Evolutionary conservation across 2,797 vertebrate genomes (phyloP).

Genomic region (Protonibea diacanthus): DNA sequence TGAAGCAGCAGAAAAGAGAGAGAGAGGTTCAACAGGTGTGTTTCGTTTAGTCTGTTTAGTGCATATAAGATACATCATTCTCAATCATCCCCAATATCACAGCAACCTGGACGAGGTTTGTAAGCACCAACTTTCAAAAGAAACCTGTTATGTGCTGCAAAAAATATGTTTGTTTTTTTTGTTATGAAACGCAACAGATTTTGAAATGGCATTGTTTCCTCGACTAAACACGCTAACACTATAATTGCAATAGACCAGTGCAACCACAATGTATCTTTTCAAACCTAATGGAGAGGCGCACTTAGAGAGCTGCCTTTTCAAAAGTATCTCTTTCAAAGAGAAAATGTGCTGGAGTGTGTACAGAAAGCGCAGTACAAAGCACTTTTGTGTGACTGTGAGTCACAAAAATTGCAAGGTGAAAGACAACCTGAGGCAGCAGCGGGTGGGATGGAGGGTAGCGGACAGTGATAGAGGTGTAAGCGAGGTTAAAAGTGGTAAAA

Average conservation of each 20-base stretch:
- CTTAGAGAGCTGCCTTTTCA: conserved; percentile 15
- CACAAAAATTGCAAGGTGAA: conserved; percentile 19
- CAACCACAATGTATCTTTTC: conserved; percentile 6
- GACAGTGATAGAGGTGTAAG: conserved; percentile 31
- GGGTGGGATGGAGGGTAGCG: background rate
- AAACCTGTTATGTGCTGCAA: background rate
- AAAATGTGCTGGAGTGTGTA: conserved; percentile 22
- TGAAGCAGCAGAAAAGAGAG: background rate
- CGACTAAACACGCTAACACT: background rate
- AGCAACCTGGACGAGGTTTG: background rate
- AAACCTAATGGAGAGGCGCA: conserved; percentile 22
- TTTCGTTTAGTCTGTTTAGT: background rate
- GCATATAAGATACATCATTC: background rate
- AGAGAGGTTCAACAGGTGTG: conserved; percentile 11
- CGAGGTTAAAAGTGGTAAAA: conserved; percentile 26
- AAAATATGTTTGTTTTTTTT: background rate
- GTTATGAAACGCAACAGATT: background rate
- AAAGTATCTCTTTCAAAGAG: conserved; percentile 29
- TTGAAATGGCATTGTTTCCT: background rate
- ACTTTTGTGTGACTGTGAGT: conserved; percentile 23
- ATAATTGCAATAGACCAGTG: conserved; percentile 1
- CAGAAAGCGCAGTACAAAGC: conserved; percentile 20
- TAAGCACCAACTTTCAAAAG: background rate
- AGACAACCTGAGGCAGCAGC: conserved; percentile 31
- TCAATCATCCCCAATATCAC: background rate